Evolutionary conservation across 2,888 invertebrate genomes (phyloP), one percentile per base, ranked within the genome.

Genomic region (Poecilobothrus nobilitatus): DNA sequence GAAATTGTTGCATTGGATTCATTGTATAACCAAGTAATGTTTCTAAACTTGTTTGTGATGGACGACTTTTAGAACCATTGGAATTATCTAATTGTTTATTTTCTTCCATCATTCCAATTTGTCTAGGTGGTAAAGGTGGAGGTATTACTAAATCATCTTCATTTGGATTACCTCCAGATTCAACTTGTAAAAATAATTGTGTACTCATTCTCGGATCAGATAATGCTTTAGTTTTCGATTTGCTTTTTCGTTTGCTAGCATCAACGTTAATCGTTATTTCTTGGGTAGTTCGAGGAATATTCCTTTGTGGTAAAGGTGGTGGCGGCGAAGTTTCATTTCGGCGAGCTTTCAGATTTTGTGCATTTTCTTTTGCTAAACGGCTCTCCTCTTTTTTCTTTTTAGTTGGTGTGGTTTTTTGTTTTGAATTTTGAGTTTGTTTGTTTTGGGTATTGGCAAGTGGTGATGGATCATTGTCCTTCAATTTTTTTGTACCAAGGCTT

Each of bases 101-200:
- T 72, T 82, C 82, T 64, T 79, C 77, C 77, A 82, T 74, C 80
- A 82, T 80, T 68, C 83, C 83, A 15, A 84, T 83, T 75, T 84
- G 84, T 74, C 87, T 83, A 27, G 87, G 88, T 69, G 88, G 87
- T 75, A 87, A 79, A 37, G 87, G 87, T 73, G 87, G 87, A 69
- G 85, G 85, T 74, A 79, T 74, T 22, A 69, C 71, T 73, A 81
- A 75, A 71, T 83, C 83, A 61, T 78, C 76, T 71, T 77, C 76
- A 73, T 76, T 76, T 73, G 77, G 75, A 7, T 69, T 67, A 33
- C 66, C 67, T 66, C 73, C 69, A 65, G 75, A 73, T 70, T 82
- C 82, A 81, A 82, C 80, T 78, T 82, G 80, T 67, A 82, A 72
- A 72, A 82, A 81, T 77, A 82, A 77, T 76, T 82, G 80, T 9